phyloP scores from a whole-genome alignment of 2,113 vertebrate species.

The Meleagris gallopavo region DNA sequence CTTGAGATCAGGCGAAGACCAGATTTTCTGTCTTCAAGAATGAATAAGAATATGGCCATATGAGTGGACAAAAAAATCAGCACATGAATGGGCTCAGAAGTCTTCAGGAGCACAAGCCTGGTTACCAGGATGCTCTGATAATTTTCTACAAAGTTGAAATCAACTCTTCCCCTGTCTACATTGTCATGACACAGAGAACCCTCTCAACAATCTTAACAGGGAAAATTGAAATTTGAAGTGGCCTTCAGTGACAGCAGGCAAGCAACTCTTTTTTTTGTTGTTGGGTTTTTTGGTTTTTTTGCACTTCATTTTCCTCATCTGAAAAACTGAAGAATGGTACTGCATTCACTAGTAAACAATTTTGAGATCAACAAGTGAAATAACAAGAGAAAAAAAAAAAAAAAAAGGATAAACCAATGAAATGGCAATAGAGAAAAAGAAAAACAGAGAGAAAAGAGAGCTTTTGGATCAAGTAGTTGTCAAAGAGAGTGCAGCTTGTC shows the following conservation, averaged over 20 bases:
- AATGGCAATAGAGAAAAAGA: neutral
- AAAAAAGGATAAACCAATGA: neutral
- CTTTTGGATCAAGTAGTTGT: accelerated
- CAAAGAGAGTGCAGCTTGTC: neutral
- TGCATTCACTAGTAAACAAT: neutral
- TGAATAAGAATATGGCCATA: neutral
- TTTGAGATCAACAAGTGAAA: neutral
- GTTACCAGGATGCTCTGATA: neutral
- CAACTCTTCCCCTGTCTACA: accelerated
- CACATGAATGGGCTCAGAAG: neutral
- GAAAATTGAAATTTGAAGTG: neutral
- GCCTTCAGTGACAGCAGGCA: neutral
- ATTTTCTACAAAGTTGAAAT: neutral
- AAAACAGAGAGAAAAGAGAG: neutral
- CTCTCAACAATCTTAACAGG: neutral
- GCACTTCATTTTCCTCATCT: neutral
- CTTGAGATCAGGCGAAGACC: neutral
- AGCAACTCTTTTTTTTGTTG: neutral
- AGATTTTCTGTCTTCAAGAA: neutral
- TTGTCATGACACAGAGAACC: neutral
- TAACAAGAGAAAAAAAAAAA: too few species aligned
- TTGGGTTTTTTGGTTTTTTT: neutral
- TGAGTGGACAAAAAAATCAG: neutral
- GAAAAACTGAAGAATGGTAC: neutral
- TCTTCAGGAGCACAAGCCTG: neutral